Percentiles rank a stretch among this genome's conserved stretches.
Conservation (phyloP, 2,888 invertebrate species). For the Synanthedon vespiformis region DNA sequence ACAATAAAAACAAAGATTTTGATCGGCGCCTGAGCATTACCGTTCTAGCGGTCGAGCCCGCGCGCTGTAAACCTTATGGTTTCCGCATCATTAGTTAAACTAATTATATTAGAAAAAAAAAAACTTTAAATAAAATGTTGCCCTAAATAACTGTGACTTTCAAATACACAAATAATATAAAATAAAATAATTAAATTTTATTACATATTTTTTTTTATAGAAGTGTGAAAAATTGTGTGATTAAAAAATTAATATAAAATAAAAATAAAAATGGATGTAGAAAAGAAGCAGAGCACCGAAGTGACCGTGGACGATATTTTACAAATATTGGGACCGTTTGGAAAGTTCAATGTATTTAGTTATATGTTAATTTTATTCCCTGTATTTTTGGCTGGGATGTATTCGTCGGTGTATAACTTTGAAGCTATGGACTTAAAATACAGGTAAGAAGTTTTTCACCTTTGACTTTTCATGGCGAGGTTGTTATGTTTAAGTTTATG, state of each 20-base stretch:
- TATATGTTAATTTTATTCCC: constrained; percentile 50
- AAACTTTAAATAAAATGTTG: too few species aligned
- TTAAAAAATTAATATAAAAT: not conserved
- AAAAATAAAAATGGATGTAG: constrained; percentile 42
- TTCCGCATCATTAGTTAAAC: too few species aligned
- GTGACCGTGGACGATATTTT: constrained; percentile 60
- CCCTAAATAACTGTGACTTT: too few species aligned
- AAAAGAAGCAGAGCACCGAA: constrained; percentile 41
- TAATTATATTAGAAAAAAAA: too few species aligned
- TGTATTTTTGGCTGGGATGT: constrained; percentile 54
- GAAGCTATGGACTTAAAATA: constrained; percentile 59
- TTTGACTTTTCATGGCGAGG: not conserved
- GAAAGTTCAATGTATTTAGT: constrained; percentile 48
- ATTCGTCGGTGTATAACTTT: constrained; percentile 59
- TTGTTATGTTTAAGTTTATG: too few species aligned
- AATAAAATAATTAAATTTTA: too few species aligned
- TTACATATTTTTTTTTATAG: too few species aligned
- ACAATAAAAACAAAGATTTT: constrained; percentile 48
- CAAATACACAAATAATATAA: too few species aligned
- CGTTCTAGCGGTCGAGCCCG: constrained; percentile 25
- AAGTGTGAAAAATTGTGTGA: not conserved
- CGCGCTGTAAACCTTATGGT: constrained; percentile 18
- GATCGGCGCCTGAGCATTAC: constrained; percentile 31
- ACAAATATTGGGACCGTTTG: constrained; percentile 47
- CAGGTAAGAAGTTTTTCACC: constrained; percentile 26